A percentile compares a stretch with the other conserved stretches of the same genome.
phyloP scores from a whole-genome alignment of 2,797 vertebrate species.

The Calcarius lapponicus region DNA sequence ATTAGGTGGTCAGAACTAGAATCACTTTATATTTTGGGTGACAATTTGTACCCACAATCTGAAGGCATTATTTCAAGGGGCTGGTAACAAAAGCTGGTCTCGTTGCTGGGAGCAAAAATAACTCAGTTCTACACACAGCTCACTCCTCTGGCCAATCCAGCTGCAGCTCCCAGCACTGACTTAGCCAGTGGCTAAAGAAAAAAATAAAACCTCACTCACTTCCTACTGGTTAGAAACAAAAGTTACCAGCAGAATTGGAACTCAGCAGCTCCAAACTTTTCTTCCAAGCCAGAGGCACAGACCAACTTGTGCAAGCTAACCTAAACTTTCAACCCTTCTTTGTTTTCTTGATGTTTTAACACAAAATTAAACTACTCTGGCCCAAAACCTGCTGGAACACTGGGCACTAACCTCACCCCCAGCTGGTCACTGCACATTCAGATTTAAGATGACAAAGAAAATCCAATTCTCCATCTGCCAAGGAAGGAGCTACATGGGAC shows the following conservation, averaged over 20 bases:
- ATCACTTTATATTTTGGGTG: slow-evolving; percentile 36
- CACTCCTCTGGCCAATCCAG: slow-evolving; percentile 3
- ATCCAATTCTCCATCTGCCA: neutral
- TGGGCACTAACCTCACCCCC: neutral
- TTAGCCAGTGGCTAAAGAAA: neutral
- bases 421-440: neutral
- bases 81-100: slow-evolving; percentile 22
- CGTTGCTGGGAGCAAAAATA: slow-evolving; percentile 33
- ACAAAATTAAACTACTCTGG: neutral
- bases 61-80: slow-evolving; percentile 48
- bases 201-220: neutral
- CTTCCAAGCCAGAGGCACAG: neutral
- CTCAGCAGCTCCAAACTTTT: neutral
- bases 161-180: neutral
- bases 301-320: neutral
- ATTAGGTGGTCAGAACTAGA: slow-evolving; percentile 42
- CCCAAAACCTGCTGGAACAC: neutral
- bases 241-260: slow-evolving; percentile 17
- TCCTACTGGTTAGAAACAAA: neutral
- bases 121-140: neutral
- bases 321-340: neutral
- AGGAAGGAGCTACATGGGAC: neutral
- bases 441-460: neutral
- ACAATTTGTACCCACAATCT: slow-evolving; percentile 15
- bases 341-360: neutral